Evolutionary conservation across 2,113 vertebrate species (phyloP), one percentile per base, ranked within the genome.

Genomic region (Tringa solitaria): DNA sequence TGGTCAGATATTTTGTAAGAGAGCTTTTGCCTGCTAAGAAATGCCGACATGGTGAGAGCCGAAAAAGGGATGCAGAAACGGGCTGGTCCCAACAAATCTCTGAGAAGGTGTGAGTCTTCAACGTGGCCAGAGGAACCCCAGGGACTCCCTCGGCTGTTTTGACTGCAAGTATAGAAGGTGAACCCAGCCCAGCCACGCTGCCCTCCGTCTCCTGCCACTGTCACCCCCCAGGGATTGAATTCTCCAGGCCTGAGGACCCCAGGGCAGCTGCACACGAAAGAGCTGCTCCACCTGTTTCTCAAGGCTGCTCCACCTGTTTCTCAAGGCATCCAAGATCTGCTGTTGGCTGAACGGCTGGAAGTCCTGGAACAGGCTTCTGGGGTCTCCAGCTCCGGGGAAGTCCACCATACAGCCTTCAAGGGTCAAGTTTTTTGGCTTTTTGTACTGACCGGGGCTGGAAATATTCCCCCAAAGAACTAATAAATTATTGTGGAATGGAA

Each of bases 1-100:
- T 75, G 65, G 68, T 79, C 74, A 89, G 87, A 93, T 39, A 37
- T 91, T 96, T 96, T 95, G 65, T 45, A 89, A 89, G 43, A 63
- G 51, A 59, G 64, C 9, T 78, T 67, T 59, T 86, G 37, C 64
- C 89, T 81, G 59, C 51, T 51, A 89, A 35, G 56, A 81, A 74
- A 91, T 35, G 51, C 80, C 80, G 92, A 32, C 30, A 54, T 12
- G 37, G 41, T 70, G 60, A 92, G 73, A 77, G 43, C 43, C 89
- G 72, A 61, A 92, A 48, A 60, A 79, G 37, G 8, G 67, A 86
- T 87, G 73, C 28, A 50, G 75, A 90, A 76, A 61, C 16, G 27
- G 30, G 16, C 30, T 65, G 56, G 39, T 61, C 72, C 75, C 59
- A 57, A 3, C 72, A 68, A 68, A 80, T 6, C 56, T 51, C n/a